Percentiles rank a stretch among this genome's conserved stretches.
Conservation (phyloP, 2,888 invertebrate genomes). For the Drosophila ezoana region DNA sequence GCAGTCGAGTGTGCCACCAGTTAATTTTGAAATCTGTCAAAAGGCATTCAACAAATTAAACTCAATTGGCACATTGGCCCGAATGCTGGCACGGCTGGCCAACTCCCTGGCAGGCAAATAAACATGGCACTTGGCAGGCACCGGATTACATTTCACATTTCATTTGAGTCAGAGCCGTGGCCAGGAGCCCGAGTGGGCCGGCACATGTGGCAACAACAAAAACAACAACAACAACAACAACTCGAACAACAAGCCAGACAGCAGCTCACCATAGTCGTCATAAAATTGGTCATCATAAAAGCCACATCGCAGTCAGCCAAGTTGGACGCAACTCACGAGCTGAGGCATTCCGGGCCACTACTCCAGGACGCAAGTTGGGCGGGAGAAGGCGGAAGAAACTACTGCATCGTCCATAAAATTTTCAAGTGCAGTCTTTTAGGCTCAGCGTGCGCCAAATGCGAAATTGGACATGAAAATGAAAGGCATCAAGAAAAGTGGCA, state of each 20-base stretch:
- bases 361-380: conserved; percentile 1
- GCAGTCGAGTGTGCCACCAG: conserved; percentile 74
- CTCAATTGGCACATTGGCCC: conserved; percentile 73
- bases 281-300: conserved; percentile 57
- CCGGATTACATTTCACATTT: conserved; percentile 79
- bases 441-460: conserved; percentile 61
- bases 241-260: conserved; percentile 28
- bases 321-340: conserved; percentile 26
- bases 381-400: conserved; percentile 26
- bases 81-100: conserved; percentile 17
- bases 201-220: conserved; percentile 9
- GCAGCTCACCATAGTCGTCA: conserved; percentile 42
- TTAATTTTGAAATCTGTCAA: conserved; percentile 81
- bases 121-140: conserved; percentile 73
- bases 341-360: background rate
- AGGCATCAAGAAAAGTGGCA: conserved; percentile 51
- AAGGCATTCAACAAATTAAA: conserved; percentile 79
- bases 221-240: conserved; percentile 24
- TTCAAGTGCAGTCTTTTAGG: conserved; percentile 80
- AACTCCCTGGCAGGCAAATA: conserved; percentile 65
- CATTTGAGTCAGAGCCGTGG: conserved; percentile 52
- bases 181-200: background rate
- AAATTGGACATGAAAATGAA: conserved; percentile 79
- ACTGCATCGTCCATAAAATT: conserved; percentile 72
- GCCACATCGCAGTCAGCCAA: conserved; percentile 47